Evolutionary conservation across 1,140 invertebrate genomes (phyloP).

Genomic region (Zaprionus lachaisei): DNA sequence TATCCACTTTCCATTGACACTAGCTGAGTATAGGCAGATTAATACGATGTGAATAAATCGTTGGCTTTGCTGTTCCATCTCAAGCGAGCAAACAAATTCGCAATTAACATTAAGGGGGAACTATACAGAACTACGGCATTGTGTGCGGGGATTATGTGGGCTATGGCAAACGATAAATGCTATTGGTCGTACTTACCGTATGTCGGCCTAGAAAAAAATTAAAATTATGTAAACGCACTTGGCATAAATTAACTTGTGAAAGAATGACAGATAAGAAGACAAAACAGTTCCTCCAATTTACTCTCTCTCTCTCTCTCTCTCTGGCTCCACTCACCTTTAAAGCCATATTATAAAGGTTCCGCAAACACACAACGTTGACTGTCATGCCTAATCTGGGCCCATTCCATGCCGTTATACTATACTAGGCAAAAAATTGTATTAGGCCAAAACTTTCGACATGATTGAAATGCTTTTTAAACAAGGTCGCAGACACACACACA

Average conservation of each 20-base stretch:
- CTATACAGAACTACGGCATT: conserved; percentile 5
- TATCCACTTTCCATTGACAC: background rate
- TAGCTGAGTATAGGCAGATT: background rate
- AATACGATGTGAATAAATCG: background rate
- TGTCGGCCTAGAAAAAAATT: conserved; percentile 31
- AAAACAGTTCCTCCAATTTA: background rate
- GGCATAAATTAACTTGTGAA: conserved; percentile 68
- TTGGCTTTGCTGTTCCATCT: background rate
- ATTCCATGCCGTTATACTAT: conserved; percentile 21
- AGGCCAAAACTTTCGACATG: conserved; percentile 71
- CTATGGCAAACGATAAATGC: conserved; percentile 1
- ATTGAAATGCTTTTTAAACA: conserved; percentile 76
- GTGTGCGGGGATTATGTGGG: background rate
- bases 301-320: background rate
- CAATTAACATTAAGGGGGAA: conserved; percentile 20
- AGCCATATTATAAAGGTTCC: background rate
- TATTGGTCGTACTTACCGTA: background rate
- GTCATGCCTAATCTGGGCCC: conserved; percentile 8
- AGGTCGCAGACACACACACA: conserved; percentile 41
- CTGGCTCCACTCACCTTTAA: conserved; percentile 2
- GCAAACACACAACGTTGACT: conserved; percentile 16
- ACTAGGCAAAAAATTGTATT: conserved; percentile 55
- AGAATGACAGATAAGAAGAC: conserved; percentile 45
- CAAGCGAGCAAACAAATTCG: background rate
- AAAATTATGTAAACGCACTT: conserved; percentile 45